phyloP scores from a whole-genome alignment of 2,113 vertebrate species.

The Phocoena sinus region DNA sequence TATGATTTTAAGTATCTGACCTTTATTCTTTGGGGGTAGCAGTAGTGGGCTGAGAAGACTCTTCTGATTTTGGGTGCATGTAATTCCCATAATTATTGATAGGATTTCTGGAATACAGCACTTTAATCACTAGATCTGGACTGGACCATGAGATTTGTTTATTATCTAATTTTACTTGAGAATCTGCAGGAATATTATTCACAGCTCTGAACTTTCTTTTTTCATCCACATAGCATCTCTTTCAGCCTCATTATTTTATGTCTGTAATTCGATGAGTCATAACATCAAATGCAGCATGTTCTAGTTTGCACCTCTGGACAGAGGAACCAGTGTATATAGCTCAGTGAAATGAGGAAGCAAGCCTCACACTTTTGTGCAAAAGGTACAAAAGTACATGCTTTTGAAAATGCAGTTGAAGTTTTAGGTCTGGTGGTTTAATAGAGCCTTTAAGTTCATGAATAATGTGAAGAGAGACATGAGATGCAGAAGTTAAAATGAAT shows the following conservation, averaged over 20 bases:
- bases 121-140: neutral
- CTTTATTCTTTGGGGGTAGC: conserved; percentile 1
- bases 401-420: neutral
- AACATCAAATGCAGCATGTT: conserved; percentile 31
- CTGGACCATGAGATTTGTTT: neutral
- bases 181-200: neutral
- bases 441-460: neutral
- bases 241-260: neutral
- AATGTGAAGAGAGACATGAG: neutral
- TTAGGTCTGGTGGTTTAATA: neutral
- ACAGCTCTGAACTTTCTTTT: neutral
- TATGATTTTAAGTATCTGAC: neutral
- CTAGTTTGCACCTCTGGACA: neutral
- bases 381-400: neutral
- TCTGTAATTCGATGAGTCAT: conserved; percentile 41
- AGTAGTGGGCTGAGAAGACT: neutral
- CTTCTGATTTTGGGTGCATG: neutral
- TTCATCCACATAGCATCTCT: conserved; percentile 29
- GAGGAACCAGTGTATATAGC: neutral
- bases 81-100: conserved; percentile 55
- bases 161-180: neutral
- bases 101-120: conserved; percentile 61
- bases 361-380: neutral
- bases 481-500: neutral
- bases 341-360: neutral